Percentiles rank a stretch among this genome's conserved stretches.
These are phyloP conservation scores for Venturia canescens DNA, from an alignment of 1,140 invertebrate genomes.

Conservation along the genomic window DNA sequence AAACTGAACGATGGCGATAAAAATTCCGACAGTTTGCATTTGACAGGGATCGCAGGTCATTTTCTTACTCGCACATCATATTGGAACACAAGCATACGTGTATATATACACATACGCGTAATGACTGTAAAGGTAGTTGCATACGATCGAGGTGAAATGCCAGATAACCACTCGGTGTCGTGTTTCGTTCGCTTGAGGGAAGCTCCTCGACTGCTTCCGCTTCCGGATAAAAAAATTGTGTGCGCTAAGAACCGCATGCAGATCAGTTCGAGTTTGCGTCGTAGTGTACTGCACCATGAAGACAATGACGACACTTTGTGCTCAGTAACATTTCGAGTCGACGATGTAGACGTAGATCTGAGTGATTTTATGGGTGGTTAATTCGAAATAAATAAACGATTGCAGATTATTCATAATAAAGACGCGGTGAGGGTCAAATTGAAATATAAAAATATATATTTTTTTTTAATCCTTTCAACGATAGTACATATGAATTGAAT, in stretches of 20 bases:
- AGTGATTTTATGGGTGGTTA: no score
- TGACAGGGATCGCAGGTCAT: not conserved
- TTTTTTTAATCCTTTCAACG: no score
- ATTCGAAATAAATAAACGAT: no score
- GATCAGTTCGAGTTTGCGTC: not conserved
- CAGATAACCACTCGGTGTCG: slow-evolving; percentile 10
- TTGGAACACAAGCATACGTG: not conserved
- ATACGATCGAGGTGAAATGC: not conserved
- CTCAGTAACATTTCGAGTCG: not conserved
- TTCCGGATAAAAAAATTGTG: slow-evolving; percentile 23
- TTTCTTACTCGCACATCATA: not conserved
- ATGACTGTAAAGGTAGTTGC: not conserved
- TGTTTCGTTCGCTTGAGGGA: slow-evolving; percentile 14
- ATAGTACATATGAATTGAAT: no score
- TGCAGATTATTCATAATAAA: no score
- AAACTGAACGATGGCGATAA: not conserved
- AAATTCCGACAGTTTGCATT: not conserved
- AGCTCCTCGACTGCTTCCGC: slow-evolving; percentile 37
- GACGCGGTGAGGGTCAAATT: no score
- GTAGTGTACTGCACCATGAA: not conserved
- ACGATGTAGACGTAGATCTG: no score
- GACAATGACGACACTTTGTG: not conserved
- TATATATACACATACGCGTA: not conserved
- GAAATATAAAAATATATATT: no score
- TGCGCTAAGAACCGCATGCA: not conserved